These are phyloP conservation scores for Psophia crepitans DNA, from an alignment of 2,113 vertebrate genomes.

Conservation along the genomic window DNA sequence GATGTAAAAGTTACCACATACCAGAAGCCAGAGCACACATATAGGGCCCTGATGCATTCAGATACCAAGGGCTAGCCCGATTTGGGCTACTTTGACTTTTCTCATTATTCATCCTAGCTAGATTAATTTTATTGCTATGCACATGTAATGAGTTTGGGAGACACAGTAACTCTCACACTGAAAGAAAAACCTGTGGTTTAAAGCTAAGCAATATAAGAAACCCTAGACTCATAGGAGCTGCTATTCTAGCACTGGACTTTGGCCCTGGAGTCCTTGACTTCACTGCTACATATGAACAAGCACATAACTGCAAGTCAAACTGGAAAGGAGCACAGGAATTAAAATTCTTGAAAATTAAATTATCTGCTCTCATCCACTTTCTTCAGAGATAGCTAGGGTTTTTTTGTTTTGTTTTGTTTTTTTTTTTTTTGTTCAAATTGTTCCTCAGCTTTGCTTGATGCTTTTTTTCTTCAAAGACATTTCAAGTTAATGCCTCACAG, in stretches of 20 bases:
- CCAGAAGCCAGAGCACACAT: neutral
- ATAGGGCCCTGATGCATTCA: neutral
- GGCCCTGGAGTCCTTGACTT: neutral
- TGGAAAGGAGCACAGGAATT: neutral
- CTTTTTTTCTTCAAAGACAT: neutral
- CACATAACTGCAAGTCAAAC: neutral
- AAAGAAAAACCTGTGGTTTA: neutral
- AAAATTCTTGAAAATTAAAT: neutral
- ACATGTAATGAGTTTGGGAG: neutral
- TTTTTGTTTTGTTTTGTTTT: neutral
- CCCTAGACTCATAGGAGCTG: neutral
- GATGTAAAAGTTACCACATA: neutral
- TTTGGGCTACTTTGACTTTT: neutral
- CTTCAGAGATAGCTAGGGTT: neutral
- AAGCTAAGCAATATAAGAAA: neutral
- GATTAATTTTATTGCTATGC: neutral
- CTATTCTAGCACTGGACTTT: neutral
- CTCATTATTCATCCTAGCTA: neutral
- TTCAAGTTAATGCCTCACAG: neutral
- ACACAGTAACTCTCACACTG: neutral
- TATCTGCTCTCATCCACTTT: neutral
- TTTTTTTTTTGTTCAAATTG: neutral
- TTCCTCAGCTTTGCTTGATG: neutral
- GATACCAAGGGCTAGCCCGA: neutral
- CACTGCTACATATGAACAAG: neutral